Conservation (phyloP, 2,797 vertebrate species). For the Lepilemur ruficaudatus region DNA sequence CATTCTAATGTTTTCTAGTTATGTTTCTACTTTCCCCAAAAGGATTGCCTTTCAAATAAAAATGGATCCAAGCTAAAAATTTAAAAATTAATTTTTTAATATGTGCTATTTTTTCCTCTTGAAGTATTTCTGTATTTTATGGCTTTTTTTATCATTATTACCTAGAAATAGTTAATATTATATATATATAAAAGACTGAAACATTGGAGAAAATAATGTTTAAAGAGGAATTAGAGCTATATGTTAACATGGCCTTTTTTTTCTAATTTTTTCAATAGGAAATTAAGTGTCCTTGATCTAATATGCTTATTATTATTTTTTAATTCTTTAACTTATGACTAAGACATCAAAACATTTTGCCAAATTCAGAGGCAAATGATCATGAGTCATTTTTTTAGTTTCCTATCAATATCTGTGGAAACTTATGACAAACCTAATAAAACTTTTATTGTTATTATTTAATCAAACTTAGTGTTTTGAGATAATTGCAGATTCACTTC, state of each 20-base stretch:
- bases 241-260: not conserved
- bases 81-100: not conserved
- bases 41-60: not conserved
- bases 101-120: not conserved
- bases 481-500: not conserved
- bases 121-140: not conserved
- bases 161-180: not conserved
- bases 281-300: not conserved
- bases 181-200: not conserved
- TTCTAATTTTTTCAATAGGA: not conserved
- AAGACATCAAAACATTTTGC: not conserved
- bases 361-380: constrained; percentile 17
- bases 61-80: not conserved
- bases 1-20: not conserved
- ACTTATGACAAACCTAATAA: not conserved
- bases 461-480: not conserved
- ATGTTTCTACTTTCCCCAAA: not conserved
- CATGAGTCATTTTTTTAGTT: not conserved
- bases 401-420: not conserved
- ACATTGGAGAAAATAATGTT: not conserved
- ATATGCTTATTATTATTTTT: not conserved
- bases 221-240: not conserved
- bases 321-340: not conserved
- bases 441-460: not conserved
- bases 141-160: not conserved